Evolutionary conservation across 1,140 invertebrate species (phyloP), one percentile per base, ranked within the genome.

Genomic region (Ips nitidus): DNA sequence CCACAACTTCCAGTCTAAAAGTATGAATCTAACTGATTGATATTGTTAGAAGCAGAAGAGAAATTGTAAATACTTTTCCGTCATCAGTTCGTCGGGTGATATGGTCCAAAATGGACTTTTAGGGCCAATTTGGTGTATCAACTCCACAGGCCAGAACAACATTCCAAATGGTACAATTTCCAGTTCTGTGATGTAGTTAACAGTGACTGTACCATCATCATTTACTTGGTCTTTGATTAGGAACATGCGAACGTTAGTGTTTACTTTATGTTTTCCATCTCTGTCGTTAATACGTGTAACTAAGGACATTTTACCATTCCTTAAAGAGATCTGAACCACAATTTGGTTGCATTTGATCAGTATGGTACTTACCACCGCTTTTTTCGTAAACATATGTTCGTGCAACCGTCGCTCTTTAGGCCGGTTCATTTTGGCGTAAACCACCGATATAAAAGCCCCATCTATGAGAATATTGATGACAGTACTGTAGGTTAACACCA

Each of bases 1-100:
- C 89, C 52, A 95, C 88, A 40, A 96, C 87, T 82, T 96, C 94
- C 80, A 95, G 94, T 74, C 90, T 88, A 70, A 85, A 86, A 71
- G 1, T 7, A 22, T 22, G 22, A 50, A 8, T 50, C 22, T 50
- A 50, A 50, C 45, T 50, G 45, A 62, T 6, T 62, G 40, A 4
- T 0, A 47, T 55, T 62, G 41, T 45, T 22, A 7, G 42, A 22
- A 22, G 22, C 22, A 22, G 22, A 22, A 22, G 22, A 22, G 22
- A 22, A 22, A 22, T 41, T 7, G 6, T 66, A 36, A 41, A 52
- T 74, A 83, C 83, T 81, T 86, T 72, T 72, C 84, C 69, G 77
- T 81, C 80, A 84, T 83, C 80, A 82, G 83, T 75, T 82, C 85
- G 67, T 81, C 80, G 62, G 77, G 83, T 56, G 80, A 80, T 7